These are phyloP conservation scores for Dermatemys mawii DNA, from an alignment of 2,113 vertebrate species.

Conservation along the genomic window DNA sequence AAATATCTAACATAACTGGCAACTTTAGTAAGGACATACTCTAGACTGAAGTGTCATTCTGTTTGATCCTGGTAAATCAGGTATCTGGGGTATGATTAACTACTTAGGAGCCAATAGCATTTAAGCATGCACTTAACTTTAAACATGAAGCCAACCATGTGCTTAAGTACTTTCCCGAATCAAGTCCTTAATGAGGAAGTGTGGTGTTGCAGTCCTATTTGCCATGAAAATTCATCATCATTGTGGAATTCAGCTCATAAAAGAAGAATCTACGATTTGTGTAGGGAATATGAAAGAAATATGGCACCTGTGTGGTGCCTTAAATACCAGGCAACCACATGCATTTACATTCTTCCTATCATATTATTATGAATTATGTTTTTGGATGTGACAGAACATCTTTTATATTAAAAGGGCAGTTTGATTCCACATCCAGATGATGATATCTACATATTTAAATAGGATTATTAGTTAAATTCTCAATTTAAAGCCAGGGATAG, in stretches of 20 bases:
- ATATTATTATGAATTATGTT: constrained; percentile 61
- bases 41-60: not conserved
- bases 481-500: constrained; percentile 30
- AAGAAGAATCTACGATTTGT: constrained; percentile 61
- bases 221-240: constrained; percentile 64
- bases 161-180: constrained; percentile 57
- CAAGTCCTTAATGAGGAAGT: constrained; percentile 55
- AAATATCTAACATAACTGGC: not conserved
- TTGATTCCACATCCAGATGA: constrained; percentile 58
- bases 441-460: constrained; percentile 59
- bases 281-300: constrained; percentile 64
- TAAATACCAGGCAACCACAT: constrained; percentile 56
- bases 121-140: constrained; percentile 4
- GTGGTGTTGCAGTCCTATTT: constrained; percentile 31
- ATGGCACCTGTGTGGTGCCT: constrained; percentile 46
- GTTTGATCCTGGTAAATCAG: not conserved
- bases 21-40: constrained; percentile 10
- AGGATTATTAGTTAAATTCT: constrained; percentile 63
- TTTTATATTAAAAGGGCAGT: constrained; percentile 53
- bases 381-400: constrained; percentile 53
- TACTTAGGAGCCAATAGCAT: not conserved
- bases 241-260: constrained; percentile 37
- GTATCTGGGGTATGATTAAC: not conserved
- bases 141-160: constrained; percentile 45
- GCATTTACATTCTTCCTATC: constrained; percentile 68